A percentile compares a stretch with the other conserved stretches of the same genome.
Conservation (phyloP, 2,113 vertebrate genomes). For the Sinocyclocheilus rhinocerous region DNA sequence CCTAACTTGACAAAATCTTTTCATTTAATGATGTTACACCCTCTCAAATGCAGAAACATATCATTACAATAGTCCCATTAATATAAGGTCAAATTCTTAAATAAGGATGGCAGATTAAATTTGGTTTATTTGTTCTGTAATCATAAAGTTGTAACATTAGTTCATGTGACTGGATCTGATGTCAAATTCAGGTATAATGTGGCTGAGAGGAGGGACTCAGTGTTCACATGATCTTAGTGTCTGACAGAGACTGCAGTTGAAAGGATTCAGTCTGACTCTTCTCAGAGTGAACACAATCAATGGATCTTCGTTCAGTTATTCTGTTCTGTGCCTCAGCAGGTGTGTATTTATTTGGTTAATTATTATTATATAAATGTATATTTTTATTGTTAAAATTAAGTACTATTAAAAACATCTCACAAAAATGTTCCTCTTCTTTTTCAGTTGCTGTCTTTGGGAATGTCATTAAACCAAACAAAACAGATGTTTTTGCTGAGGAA, state of each 20-base stretch:
- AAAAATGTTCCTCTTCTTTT: not conserved
- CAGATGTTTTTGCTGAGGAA: too few species aligned
- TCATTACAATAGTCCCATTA: not conserved
- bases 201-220: not conserved
- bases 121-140: not conserved
- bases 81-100: too few species aligned
- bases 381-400: not conserved
- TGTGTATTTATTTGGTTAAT: too few species aligned
- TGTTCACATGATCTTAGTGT: not conserved
- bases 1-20: not conserved
- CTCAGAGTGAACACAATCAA: not conserved
- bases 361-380: not conserved
- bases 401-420: not conserved
- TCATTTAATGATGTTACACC: not conserved
- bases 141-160: not conserved
- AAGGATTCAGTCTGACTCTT: not conserved
- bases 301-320: not conserved
- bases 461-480: too few species aligned
- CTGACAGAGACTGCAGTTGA: not conserved
- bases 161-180: not conserved
- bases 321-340: not conserved
- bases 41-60: not conserved
- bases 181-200: not conserved
- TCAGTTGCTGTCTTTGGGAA: not conserved
- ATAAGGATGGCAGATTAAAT: not conserved